Conservation (phyloP, 1,140 invertebrate species). For the Agraylea sexmaculata region DNA sequence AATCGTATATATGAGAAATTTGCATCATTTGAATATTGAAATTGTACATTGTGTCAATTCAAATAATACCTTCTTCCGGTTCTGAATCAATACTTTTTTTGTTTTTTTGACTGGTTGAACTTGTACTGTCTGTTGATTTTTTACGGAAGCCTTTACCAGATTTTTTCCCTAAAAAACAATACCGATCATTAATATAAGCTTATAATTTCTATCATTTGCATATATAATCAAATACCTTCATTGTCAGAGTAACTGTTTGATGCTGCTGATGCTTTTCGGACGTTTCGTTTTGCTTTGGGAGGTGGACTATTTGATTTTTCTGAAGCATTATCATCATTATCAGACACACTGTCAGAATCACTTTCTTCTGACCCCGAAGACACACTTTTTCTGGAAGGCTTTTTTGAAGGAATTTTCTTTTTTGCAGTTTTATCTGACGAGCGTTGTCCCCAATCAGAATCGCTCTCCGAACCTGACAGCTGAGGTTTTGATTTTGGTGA, state of each 20-base stretch:
- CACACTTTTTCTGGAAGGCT: slow-evolving; percentile 32
- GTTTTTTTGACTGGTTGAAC: slow-evolving; percentile 26
- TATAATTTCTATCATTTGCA: slow-evolving; percentile 8
- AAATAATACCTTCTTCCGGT: slow-evolving; percentile 50
- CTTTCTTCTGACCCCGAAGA: slow-evolving; percentile 45
- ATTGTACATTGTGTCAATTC: neutral
- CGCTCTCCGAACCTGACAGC: slow-evolving; percentile 43
- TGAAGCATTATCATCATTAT: slow-evolving; percentile 22
- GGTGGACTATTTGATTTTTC: slow-evolving; percentile 4
- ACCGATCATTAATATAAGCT: neutral
- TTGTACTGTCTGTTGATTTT: slow-evolving; percentile 30
- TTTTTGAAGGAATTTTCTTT: slow-evolving; percentile 41
- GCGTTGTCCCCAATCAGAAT: slow-evolving; percentile 41
- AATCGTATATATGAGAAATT: slow-evolving; percentile 8
- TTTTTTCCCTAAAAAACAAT: slow-evolving; percentile 25
- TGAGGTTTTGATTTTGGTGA: slow-evolving; percentile 32
- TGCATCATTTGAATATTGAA: slow-evolving; percentile 4
- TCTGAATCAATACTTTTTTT: slow-evolving; percentile 47
- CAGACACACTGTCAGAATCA: slow-evolving; percentile 30
- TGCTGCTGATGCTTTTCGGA: slow-evolving; percentile 1
- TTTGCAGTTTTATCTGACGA: slow-evolving; percentile 41
- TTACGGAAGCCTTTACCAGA: slow-evolving; percentile 26
- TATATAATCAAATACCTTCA: slow-evolving; percentile 5
- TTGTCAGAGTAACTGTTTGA: slow-evolving; percentile 6
- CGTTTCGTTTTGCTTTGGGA: slow-evolving; percentile 6